Evolutionary conservation across 53 echinoderm and acorn worm genomes (phyloP).

Genomic region (Patiria pectinifera): DNA sequence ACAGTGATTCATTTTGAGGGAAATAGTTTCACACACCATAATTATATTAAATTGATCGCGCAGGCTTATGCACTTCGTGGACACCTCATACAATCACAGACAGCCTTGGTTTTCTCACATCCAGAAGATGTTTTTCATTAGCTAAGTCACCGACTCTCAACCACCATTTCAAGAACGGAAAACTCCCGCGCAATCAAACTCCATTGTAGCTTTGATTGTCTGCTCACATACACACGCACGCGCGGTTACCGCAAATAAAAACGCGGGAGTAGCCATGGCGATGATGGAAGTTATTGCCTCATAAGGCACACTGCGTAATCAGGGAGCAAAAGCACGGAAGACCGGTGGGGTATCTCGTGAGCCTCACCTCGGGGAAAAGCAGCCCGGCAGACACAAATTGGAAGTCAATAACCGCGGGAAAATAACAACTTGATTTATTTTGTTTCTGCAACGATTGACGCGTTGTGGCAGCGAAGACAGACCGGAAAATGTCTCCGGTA

Average conservation of each 20-base stretch:
- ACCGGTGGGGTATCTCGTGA: neutral
- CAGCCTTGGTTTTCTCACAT: too few species aligned
- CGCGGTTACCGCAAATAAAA: neutral
- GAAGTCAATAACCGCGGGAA: neutral
- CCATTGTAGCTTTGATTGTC: neutral
- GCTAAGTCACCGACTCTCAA: too few species aligned
- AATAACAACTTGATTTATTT: neutral
- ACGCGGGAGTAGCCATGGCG: slow-evolving; percentile 46
- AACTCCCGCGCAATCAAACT: too few species aligned
- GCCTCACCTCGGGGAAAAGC: neutral
- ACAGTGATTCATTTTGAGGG: too few species aligned
- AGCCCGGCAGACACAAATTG: neutral
- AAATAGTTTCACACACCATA: too few species aligned
- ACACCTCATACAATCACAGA: too few species aligned
- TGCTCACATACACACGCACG: neutral
- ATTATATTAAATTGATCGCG: too few species aligned
- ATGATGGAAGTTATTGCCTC: slow-evolving; percentile 13
- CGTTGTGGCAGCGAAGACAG: neutral
- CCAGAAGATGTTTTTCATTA: too few species aligned
- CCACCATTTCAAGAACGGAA: too few species aligned
- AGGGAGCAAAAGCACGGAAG: neutral
- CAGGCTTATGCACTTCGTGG: too few species aligned
- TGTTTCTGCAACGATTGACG: neutral
- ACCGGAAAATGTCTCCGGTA: neutral
- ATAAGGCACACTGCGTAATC: neutral